Percentiles rank a stretch among this genome's conserved stretches.
phyloP scores from a whole-genome alignment of 2,113 vertebrate genomes.

The Rostratula benghalensis region DNA sequence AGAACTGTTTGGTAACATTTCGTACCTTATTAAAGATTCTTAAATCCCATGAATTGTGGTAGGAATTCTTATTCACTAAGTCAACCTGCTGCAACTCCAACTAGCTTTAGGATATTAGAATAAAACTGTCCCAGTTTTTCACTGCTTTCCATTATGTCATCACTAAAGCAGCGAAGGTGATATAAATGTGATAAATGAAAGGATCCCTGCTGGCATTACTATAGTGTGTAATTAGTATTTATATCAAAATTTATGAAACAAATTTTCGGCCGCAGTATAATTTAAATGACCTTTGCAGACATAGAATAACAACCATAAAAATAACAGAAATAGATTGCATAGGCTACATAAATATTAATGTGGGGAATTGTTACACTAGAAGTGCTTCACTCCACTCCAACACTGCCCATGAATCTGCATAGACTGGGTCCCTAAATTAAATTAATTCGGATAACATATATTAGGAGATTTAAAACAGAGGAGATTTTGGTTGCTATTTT shows the following conservation, averaged over 20 bases:
- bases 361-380: slow-evolving; percentile 67
- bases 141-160: slow-evolving; percentile 75
- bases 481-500: slow-evolving; percentile 71
- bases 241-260: slow-evolving; percentile 84
- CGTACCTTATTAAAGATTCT: slow-evolving; percentile 99
- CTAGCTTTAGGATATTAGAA: slow-evolving; percentile 66
- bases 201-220: slow-evolving; percentile 80
- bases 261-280: slow-evolving; percentile 81
- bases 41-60: slow-evolving; percentile 88
- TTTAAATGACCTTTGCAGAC: slow-evolving; percentile 83
- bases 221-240: slow-evolving; percentile 83
- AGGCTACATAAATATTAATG: slow-evolving; percentile 80
- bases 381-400: slow-evolving; percentile 53
- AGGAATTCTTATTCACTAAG: slow-evolving; percentile 85
- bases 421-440: slow-evolving; percentile 70
- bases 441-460: slow-evolving; percentile 67
- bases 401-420: slow-evolving; percentile 70
- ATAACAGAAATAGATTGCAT: slow-evolving; percentile 79
- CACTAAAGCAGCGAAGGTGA: slow-evolving; percentile 68
- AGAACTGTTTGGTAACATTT: slow-evolving; percentile 99
- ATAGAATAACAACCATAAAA: slow-evolving; percentile 82
- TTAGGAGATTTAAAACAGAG: slow-evolving; percentile 74
- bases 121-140: slow-evolving; percentile 67
- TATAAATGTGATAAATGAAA: slow-evolving; percentile 82
- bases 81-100: slow-evolving; percentile 76